Evolutionary conservation across 1,140 invertebrate genomes (phyloP), one percentile per base, ranked within the genome.

Genomic region (Belonocnema kinseyi): DNA sequence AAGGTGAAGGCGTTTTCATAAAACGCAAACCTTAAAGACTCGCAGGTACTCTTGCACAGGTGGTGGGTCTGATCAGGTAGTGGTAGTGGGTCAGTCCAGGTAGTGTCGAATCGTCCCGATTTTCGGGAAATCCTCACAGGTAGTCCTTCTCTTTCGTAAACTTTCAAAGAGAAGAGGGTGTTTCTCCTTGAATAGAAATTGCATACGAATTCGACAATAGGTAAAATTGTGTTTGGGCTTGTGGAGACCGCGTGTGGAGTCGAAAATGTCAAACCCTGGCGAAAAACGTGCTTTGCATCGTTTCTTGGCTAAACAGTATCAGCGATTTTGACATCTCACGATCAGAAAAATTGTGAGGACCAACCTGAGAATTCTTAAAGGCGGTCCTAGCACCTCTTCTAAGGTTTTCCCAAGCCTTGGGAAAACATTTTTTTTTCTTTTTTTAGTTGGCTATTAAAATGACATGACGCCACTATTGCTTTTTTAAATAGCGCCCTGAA

Each of bases 241-340:
- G 13, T 12, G 26, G 8, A 58, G 58, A 66, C 58, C 26, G 58
- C 58, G 33, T 66, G 58, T 33, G 21, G 26, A 66, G 58, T 66
- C 33, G 21, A 66, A 66, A 66, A 66, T 66, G 21, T 33, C 58
- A 46, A 46, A 66, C 58, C 58, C 5, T 66, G 21, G 6, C 13
- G 21, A 66, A 66, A 66, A 66, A 66, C 58, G 58, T 66, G 58
- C 58, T 26, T 66, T 26, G 58, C 26, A 14, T 40, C 58, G 58
- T 7, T 26, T 26, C 21, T 66, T 33, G 21, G 26, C 19, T 33
- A 66, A 16, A 66, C 21, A 66, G 21, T 66, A 66, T 66, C 58
- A 66, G 13, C 11, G 13, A 16, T 19, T 66, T 66, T 66, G 58
- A 66, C 58, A 66, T 66, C 58, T 66, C 58, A 66, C 58, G 58